A percentile compares a stretch with the other conserved stretches of the same genome.
Conservation (phyloP, 2,113 vertebrate genomes). For the Dinomys branickii region DNA sequence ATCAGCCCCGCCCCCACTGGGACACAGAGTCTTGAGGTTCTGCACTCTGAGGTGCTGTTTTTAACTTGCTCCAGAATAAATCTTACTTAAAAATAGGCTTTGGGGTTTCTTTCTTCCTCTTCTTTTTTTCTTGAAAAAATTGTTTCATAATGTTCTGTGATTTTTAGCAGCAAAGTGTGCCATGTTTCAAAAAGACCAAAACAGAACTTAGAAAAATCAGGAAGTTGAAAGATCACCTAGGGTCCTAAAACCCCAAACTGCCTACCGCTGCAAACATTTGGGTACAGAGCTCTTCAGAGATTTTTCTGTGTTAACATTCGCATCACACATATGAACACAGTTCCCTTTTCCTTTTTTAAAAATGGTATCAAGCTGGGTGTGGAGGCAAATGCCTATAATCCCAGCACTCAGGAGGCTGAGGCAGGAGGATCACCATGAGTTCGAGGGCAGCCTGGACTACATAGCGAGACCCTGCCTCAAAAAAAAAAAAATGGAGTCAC, state of each 20-base stretch:
- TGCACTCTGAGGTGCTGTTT: neutral
- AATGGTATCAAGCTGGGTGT: neutral
- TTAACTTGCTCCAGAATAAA: neutral
- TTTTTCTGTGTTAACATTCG: neutral
- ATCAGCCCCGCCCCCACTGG: neutral
- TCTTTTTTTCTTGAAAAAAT: neutral
- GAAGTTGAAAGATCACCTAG: neutral
- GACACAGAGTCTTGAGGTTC: neutral
- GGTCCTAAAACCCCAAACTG: neutral
- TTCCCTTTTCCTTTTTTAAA: neutral
- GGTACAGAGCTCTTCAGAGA: neutral
- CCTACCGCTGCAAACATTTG: neutral
- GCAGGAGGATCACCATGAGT: neutral
- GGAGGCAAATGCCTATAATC: neutral
- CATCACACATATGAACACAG: neutral
- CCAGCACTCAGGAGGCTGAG: neutral
- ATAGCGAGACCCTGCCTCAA: neutral
- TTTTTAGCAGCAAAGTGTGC: neutral
- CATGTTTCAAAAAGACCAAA: neutral
- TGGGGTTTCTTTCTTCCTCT: neutral
- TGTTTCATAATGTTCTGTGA: neutral
- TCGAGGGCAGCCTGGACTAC: neutral
- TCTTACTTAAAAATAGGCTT: neutral
- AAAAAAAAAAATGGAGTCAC: neutral
- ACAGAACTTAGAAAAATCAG: neutral